Base-by-base conservation (phyloP, 2,888 invertebrate genomes). In the Diplazon laetatorius region DNA sequence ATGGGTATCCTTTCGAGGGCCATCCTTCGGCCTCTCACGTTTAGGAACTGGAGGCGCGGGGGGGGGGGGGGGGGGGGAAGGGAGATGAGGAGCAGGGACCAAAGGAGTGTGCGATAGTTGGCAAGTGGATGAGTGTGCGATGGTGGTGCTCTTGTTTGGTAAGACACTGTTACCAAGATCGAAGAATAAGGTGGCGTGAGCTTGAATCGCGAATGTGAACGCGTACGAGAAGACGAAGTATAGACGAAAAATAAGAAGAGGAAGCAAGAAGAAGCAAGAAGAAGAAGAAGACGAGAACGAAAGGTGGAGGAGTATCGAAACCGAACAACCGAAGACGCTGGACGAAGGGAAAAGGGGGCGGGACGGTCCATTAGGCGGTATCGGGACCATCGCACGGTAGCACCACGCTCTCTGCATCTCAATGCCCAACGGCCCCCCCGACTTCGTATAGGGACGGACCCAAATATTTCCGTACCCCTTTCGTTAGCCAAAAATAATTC, bases 341-440 rank as follows among this genome's bases (percentile, higher is more conserved):
- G 85, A n/a, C 76, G 80, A 86, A 85, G 87, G 86, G 85, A 84
- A 83, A 85, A 87, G 86, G 82, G 86, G 89, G 89, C 89, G 89
- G 88, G 87, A 88, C 87, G 89, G 90, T 91, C 91, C 91, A 90
- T 90, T 91, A 91, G 89, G 90, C 89, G 89, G 88, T 91, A 91
- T 91, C 91, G 88, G 89, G 89, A 89, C 87, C 90, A 90, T 91
- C 90, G 90, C 90, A 90, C 91, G 90, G 91, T 90, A 91, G 90
- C 91, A 89, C 88, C 89, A 89, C 89, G 89, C 86, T 91, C 88
- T 89, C 90, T 90, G 90, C 90, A 91, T 91, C 90, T 90, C 90
- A 90, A 91, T 90, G 90, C 87, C 83, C 79, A 84, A 77, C 69
- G 76, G n/a, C n/a, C n/a, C 62, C 70, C 79, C 78, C 80, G 68